Base-by-base conservation (phyloP, 2,888 invertebrate species). In the Candidula unifasciata region DNA sequence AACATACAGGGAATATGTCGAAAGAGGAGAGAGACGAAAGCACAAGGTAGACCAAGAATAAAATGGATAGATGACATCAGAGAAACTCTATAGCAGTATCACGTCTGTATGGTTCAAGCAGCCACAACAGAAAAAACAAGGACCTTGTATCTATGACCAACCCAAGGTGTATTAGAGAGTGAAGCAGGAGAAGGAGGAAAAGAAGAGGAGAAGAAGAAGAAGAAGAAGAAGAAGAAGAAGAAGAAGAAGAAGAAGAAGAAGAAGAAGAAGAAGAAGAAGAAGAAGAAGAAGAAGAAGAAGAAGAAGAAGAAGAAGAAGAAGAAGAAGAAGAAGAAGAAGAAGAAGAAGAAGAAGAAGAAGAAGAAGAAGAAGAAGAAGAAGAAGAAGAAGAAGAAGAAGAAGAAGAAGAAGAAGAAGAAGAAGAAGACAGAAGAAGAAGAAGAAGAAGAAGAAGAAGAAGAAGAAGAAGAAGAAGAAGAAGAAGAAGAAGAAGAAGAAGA, bases 351-450 rank as follows among this genome's bases (percentile, higher is more conserved):
- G 52, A 37, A 76, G 27, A 37, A 44, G 27, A 37, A 76, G 52
- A 33, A 76, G 76, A 21, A 52, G 71, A 27, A 71, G 71, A 76
- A 44, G 44, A 24, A 76, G 76, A 76, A 44, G 44, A 24, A 76
- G 76, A 76, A 35, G 64, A 76, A 77, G 66, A 83, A 54, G 77
- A 37, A 68, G 77, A 78, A 33, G 27, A 78, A 66, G n/a, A 68
- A 68, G 68, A 27, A 44, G 37, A 52, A 83, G 0, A 77, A 54
- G 52, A 6, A 68, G 78, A 77, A 3, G 68, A 68, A 77, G n/a
- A 54, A 52, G 35, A n/a, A 52, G 57, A 54, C 21, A 35, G 60
- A 57, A 33, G 27, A 24, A 57, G 18, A 44, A n/a, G 24, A 60
- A n/a, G 57, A 60, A 60, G 24, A 18, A 27, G 71, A 71, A 33